Evolutionary conservation across 1,140 invertebrate species (phyloP).

Genomic region (Cydia strobilella): DNA sequence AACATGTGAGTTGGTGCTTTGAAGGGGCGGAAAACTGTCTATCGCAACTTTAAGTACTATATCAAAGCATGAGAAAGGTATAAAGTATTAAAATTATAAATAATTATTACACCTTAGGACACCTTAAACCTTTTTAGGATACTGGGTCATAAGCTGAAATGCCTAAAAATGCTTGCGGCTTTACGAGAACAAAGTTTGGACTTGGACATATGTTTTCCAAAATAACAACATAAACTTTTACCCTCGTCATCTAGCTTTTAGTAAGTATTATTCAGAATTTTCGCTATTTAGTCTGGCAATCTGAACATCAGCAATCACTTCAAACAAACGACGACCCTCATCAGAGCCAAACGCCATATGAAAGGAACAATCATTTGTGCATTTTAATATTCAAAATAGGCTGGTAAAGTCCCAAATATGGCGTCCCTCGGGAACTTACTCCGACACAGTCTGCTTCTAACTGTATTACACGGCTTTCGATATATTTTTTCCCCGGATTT

Average conservation of each 20-base stretch:
- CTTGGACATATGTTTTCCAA: background rate
- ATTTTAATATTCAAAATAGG: conserved; percentile 46
- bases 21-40: too few species aligned
- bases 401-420: conserved; percentile 43
- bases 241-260: conserved; percentile 8
- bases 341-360: conserved; percentile 32
- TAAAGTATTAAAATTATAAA: too few species aligned
- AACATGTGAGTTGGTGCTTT: too few species aligned
- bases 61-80: too few species aligned
- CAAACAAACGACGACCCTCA: conserved; percentile 34
- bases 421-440: conserved; percentile 43
- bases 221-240: background rate
- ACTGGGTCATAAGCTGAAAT: too few species aligned
- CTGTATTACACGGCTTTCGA: conserved; percentile 65
- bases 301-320: conserved; percentile 16
- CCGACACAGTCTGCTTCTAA: conserved; percentile 51
- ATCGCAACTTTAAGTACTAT: too few species aligned
- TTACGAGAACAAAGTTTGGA: background rate
- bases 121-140: too few species aligned
- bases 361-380: conserved; percentile 38
- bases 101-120: background rate
- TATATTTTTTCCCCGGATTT: conserved; percentile 65
- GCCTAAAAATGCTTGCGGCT: conserved; percentile 2
- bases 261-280: conserved; percentile 3
- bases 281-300: conserved; percentile 18